Evolutionary conservation across 2,888 invertebrate genomes (phyloP), one percentile per base, ranked within the genome.

Genomic region (Odontomyia ornata): DNA sequence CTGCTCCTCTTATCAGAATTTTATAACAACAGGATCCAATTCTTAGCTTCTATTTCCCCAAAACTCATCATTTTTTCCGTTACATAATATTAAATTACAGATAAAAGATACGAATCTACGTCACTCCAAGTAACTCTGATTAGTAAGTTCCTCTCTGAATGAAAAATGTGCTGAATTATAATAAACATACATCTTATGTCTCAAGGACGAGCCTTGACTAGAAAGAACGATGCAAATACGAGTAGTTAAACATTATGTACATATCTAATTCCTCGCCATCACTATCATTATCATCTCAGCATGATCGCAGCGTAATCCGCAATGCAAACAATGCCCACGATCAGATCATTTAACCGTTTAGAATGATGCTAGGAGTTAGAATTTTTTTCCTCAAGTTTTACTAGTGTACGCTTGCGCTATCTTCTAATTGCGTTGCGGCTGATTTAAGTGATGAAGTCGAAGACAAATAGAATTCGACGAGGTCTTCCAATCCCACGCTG

Each of bases 361-460:
- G 57, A 60, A 60, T 60, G 57, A 9, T 18, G 52, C 52, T 52
- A 15, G 52, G 4, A 15, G 3, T 18, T 4, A 52, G 57, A 36
- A 21, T 23, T 23, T 60, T 7, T 5, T 21, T 64, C 21, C 23
- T 4, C 60, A 13, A 21, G 60, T 36, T 18, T 27, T 21, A 67
- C 27, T 23, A 1, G 21, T 36, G 5, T 36, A 36, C 67, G 21
- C 21, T 43, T 36, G 36, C 43, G 67, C 43, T 67, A 67, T 67
- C 67, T 67, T 36, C 43, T 43, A 36, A 67, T 30, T 64, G 64
- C 64, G 64, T 28, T 67, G 67, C 67, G 67, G 43, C 18, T 67
- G 67, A 67, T 43, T 67, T 67, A 67, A 36, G 21, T 36, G 43
- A 9, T 28, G 67, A 15, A 67, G 67, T 21, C 67, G 25, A 27